Base-by-base conservation (phyloP, 1,140 invertebrate genomes). In the Eurosta solidaginis region DNA sequence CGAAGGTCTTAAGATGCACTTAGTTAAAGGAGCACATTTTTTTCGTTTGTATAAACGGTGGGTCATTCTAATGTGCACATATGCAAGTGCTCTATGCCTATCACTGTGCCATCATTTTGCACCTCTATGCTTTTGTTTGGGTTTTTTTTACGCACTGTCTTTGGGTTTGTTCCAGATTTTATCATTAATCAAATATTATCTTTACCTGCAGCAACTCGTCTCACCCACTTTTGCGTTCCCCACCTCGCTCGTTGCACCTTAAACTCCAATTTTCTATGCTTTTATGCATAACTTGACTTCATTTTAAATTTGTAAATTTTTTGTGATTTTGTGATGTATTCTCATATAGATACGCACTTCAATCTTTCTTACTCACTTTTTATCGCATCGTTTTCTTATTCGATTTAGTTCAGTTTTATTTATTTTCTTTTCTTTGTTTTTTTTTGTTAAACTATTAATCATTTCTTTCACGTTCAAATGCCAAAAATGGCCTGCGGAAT, bases 141-240 rank as follows among this genome's bases (percentile, higher is more conserved):
- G n/a, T n/a, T 40, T 33, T 68, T 40, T 68, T 10, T 40, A 40
- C 12, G 59, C 20, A 68, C 40, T 33, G 33, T 29, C 59, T 27
- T 36, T 40, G 3, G 59, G 25, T 74, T 74, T 74, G 73, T 74
- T 74, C 20, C 73, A 74, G 29, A 47, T 74, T 74, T 74, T 47
- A 74, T 47, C 73, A 74, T 74, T 74, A 74, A 74, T 74, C 73
- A 74, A 74, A 74, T 74, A 74, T 74, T 74, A 74, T 74, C 73
- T 45, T 74, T 74, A 47, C 44, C 73, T 47, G 40, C 44, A 47
- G 25, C 44, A 45, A n/a, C 44, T 45, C n/a, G n/a, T n/a, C n/a
- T n/a, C 59, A 68, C 59, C 59, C 59, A 68, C 59, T 68, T 68
- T 68, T n/a, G 59, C 59, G 40, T 20, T 33, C 33, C 59, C 33